A percentile compares a stretch with the other conserved stretches of the same genome.
Conservation (phyloP, 2,797 vertebrate genomes). For the Cynopterus sphinx region DNA sequence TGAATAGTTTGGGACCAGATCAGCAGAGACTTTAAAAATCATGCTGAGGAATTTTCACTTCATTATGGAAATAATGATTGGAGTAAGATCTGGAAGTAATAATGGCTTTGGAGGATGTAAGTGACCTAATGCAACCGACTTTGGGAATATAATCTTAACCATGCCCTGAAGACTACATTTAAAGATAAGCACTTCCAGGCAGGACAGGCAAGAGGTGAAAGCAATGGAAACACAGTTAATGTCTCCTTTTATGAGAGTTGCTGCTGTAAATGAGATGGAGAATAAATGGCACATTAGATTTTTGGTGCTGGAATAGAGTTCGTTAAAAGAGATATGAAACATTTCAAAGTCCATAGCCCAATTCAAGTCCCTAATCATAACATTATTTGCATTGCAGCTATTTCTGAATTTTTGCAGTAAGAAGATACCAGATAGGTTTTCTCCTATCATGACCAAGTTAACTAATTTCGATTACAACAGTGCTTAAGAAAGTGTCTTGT, state of each 20-base stretch:
- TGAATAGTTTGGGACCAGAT: neutral
- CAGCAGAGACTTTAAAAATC: neutral
- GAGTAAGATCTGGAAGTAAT: neutral
- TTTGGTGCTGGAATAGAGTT: neutral
- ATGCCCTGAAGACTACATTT: neutral
- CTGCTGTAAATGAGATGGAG: neutral
- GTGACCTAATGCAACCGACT: neutral
- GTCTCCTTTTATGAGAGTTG: neutral
- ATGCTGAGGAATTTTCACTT: neutral
- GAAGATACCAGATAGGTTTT: neutral
- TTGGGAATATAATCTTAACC: neutral
- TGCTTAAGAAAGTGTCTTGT: neutral
- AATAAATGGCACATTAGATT: neutral
- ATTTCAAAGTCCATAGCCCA: neutral
- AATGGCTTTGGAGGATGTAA: neutral
- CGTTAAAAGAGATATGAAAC: neutral
- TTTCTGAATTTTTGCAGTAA: constrained; percentile 13
- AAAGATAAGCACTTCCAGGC: neutral
- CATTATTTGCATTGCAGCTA: neutral
- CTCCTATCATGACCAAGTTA: neutral
- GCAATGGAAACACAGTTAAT: neutral
- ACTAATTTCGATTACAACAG: neutral
- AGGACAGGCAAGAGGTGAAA: neutral
- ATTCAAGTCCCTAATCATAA: neutral
- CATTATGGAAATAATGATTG: neutral